phyloP scores from a whole-genome alignment of 37 sponge, comb jelly and placozoan genomes.

The Geodia barretti region DNA sequence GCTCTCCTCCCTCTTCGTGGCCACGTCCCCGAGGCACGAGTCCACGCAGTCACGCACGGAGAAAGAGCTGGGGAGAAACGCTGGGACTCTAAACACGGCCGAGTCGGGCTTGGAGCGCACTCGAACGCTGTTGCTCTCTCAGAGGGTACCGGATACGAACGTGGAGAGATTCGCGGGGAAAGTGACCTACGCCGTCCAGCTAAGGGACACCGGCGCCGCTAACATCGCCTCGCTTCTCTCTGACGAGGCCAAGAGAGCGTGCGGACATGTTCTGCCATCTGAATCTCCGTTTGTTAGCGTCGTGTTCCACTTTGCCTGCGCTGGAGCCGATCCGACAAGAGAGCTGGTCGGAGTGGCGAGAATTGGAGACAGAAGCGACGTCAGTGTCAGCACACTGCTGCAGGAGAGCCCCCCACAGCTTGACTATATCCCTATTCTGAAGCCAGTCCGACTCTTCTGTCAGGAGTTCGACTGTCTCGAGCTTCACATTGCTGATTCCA shows the following conservation, averaged over 20 bases:
- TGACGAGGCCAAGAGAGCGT: background rate
- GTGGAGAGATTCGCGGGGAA: constrained; percentile 1
- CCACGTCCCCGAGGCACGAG: background rate
- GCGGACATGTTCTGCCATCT: background rate
- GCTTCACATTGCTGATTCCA: constrained; percentile 8
- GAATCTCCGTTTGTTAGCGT: constrained; percentile 4
- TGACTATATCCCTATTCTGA: background rate
- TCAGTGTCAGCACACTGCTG: constrained; percentile 1
- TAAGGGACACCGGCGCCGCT: background rate
- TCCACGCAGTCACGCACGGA: background rate
- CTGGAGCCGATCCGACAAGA: background rate
- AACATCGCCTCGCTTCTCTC: background rate
- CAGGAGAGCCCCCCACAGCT: background rate
- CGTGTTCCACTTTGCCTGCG: constrained; percentile 7
- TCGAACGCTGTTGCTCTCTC: background rate
- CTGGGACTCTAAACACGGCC: background rate
- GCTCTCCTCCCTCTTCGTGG: background rate
- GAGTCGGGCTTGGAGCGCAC: background rate
- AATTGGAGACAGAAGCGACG: background rate
- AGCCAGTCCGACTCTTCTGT: constrained; percentile 10
- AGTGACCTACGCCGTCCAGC: background rate
- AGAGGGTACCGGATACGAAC: background rate
- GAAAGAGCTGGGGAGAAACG: background rate
- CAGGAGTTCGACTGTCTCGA: background rate
- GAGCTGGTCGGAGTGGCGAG: constrained; percentile 3